phyloP scores from a whole-genome alignment of 2,888 invertebrate genomes.

The Lysandra coridon region DNA sequence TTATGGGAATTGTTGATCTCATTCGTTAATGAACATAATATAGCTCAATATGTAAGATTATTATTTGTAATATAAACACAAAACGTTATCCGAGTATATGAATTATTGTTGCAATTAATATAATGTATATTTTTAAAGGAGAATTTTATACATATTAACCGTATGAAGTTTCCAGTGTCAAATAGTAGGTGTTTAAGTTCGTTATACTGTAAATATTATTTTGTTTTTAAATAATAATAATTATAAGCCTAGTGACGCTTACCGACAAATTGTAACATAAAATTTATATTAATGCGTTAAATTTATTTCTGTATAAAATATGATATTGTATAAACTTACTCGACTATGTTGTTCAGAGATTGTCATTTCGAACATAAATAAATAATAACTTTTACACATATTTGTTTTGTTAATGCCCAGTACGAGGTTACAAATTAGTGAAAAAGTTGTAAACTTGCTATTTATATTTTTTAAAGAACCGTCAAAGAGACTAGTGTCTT shows the following conservation, averaged over 20 bases:
- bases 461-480: neutral
- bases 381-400: conserved; percentile 74
- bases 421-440: neutral
- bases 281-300: conserved; percentile 75
- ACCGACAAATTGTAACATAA: conserved; percentile 72
- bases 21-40: conserved; percentile 69
- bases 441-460: neutral
- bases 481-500: neutral
- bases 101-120: conserved; percentile 68
- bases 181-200: conserved; percentile 52
- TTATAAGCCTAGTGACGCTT: conserved; percentile 74
- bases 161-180: conserved; percentile 65
- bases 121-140: conserved; percentile 74
- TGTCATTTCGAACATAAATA: conserved; percentile 75
- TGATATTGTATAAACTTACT: conserved; percentile 76
- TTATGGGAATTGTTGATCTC: conserved; percentile 76
- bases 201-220: conserved; percentile 68
- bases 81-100: conserved; percentile 63
- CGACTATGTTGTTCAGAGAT: conserved; percentile 75
- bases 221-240: conserved; percentile 69
- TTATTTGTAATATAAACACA: conserved; percentile 61
- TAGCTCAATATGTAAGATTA: conserved; percentile 73
- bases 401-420: conserved; percentile 37
- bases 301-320: conserved; percentile 71
- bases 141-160: conserved; percentile 68